Base-by-base conservation (phyloP, 2,888 invertebrate genomes). In the Hypena proboscidalis region DNA sequence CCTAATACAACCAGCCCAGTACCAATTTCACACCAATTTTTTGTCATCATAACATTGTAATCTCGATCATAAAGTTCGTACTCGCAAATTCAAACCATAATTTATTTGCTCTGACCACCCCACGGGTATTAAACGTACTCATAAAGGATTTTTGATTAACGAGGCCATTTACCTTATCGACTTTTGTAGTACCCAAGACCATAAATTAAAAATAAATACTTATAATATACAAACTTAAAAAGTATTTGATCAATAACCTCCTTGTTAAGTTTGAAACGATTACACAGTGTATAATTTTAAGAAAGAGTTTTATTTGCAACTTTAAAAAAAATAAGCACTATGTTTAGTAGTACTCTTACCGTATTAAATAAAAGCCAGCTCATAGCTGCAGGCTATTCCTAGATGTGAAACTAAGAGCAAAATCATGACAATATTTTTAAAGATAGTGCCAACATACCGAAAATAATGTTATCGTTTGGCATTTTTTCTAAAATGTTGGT, bases 41-140 rank as follows among this genome's bases (percentile, higher is more conserved):
- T 38, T 38, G 32, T 34, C 48, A 46, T 39, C 35, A 48, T 9
- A 32, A 56, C 56, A 49, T 44, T 44, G 39, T 40, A 50, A 59
- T 33, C 17, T 40, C 40, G 31, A 3, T 17, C 40, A 50, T 60
- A 50, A 60, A 60, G 25, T 50, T 57, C 32, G 10, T 30, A 13
- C 29, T 14, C 31, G 22, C 9, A 20, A 46, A 49, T 35, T 41
- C n/a, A 15, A 46, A 11, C 31, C 19, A 39, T 50, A 57, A 49
- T 42, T 58, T 58, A 58, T 61, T 51, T 11, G 39, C 22, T 1
- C 36, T n/a, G n/a, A n/a, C n/a, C n/a, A n/a, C n/a, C n/a, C n/a
- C n/a, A n/a, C n/a, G 37, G 29, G 32, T 38, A 35, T 53, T 36
- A 25, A 30, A 17, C 30, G 22, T 23, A 47, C 31, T 29, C 27